Evolutionary conservation across 2,888 invertebrate genomes (phyloP), one percentile per base, ranked within the genome.

Genomic region (Liopterus haemorrhoidalis): DNA sequence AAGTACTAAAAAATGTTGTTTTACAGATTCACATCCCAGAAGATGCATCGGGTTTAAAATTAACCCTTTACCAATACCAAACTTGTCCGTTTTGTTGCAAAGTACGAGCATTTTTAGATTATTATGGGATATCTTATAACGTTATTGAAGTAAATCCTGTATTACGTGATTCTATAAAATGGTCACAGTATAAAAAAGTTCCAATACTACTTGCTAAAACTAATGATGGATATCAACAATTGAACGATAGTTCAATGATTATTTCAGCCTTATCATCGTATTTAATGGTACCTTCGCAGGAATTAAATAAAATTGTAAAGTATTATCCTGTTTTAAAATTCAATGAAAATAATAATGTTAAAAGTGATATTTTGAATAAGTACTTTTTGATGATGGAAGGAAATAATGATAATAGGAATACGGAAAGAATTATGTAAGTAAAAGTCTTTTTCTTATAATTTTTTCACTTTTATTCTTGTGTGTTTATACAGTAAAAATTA

Each of bases 71-170:
- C 63, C 99, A 99, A 72, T 99, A 94, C 64, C 88, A 94, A 59
- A 94, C 94, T 0, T 99, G 97, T 62, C 97, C 97, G 1, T 97
- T 96, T 67, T 96, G 96, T 68, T 95, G 94, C 63, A 97, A 96
- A 74, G 85, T 85, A 12, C 75, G 95, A 47, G 85, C 91, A 0
- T 89, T 85, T 65, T 72, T 99, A 8, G 96, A 99, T 67, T 92
- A 85, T 57, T 81, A 85, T 65, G 95, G 96, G 1, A 78, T 97
- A 44, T 88, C 90, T 1, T 99, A 99, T 65, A 86, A 97, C 57
- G 78, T 99, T 5, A 86, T 99, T 2, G 97, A 99, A 72, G 97
- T 99, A 0, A 94, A 99, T 68, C 95, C 97, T 6, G 92, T 99
- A 0, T 74, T 93, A 1, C 76, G 92, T 14, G 85, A 85, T 56